These are phyloP conservation scores for Anarsia innoxiella DNA, from an alignment of 2,888 invertebrate genomes.

Conservation along the genomic window DNA sequence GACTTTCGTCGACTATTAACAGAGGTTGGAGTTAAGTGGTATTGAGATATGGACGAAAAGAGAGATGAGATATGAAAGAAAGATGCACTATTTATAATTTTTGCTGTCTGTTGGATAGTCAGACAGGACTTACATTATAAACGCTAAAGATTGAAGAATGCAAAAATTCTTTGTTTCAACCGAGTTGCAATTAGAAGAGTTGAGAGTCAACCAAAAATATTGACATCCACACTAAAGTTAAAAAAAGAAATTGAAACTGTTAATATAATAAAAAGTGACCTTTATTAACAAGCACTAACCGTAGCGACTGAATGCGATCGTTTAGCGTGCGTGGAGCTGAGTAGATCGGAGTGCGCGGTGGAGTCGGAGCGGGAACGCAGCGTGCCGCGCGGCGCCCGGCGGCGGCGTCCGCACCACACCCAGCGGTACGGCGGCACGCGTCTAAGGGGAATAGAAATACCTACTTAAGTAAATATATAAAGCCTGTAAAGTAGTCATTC, in stretches of 20 bases:
- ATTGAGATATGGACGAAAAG: no score
- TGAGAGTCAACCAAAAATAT: neutral
- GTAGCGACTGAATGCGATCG: constrained; percentile 61
- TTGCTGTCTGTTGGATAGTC: neutral
- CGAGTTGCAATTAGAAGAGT: no score
- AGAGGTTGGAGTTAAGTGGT: no score
- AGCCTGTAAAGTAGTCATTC: neutral
- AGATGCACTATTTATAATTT: no score
- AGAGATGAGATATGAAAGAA: no score
- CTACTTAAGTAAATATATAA: neutral
- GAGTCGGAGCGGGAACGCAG: constrained; percentile 65
- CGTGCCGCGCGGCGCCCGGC: constrained; percentile 49
- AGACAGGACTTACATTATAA: neutral
- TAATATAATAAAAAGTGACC: neutral
- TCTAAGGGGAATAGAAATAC: constrained; percentile 40
- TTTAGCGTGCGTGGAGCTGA: constrained; percentile 64
- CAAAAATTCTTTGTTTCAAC: no score
- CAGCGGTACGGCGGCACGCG: constrained; percentile 81
- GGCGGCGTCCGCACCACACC: constrained; percentile 64
- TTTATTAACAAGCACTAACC: constrained; percentile 25
- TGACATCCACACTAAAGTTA: neutral
- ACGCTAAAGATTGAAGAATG: neutral
- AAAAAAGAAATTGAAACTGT: neutral
- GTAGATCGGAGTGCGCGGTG: constrained; percentile 70
- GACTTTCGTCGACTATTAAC: no score